Evolutionary conservation across 2,797 vertebrate genomes (phyloP).

Genomic region (Spheniscus humboldti): DNA sequence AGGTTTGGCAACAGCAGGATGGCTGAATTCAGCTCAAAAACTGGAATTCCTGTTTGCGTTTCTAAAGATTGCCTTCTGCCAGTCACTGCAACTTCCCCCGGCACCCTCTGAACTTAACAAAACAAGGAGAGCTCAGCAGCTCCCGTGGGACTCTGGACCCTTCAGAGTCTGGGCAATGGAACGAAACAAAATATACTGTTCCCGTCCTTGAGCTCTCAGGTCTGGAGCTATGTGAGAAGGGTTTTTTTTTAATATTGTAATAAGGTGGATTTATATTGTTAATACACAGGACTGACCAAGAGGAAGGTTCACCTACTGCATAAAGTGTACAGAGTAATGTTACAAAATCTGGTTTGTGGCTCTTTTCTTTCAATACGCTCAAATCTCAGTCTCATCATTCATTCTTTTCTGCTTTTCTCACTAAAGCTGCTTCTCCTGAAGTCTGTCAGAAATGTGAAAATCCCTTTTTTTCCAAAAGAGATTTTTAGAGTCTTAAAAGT

Average conservation of each 20-base stretch:
- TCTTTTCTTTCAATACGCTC: background rate
- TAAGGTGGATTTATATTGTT: background rate
- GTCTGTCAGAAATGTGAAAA: background rate
- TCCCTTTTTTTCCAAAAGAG: background rate
- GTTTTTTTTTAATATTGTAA: background rate
- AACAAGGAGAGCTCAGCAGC: background rate
- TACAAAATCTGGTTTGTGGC: background rate
- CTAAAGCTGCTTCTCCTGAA: background rate
- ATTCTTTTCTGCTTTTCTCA: background rate
- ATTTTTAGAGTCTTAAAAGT: background rate
- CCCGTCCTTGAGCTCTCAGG: background rate
- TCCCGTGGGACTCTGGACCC: background rate
- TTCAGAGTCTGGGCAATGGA: background rate
- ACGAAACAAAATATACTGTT: background rate
- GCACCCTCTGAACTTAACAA: background rate
- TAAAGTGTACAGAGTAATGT: background rate
- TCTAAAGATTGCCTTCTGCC: background rate
- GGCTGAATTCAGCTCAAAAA: background rate
- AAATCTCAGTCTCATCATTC: background rate
- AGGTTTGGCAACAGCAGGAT: slow-evolving; percentile 11
- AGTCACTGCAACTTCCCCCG: background rate
- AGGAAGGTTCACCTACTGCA: background rate
- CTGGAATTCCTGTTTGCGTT: slow-evolving; percentile 10
- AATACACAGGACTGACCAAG: background rate
- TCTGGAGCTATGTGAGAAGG: background rate